A percentile compares a stretch with the other conserved stretches of the same genome.
Conservation (phyloP, 2,113 vertebrate genomes). For the Austrofundulus limnaeus region DNA sequence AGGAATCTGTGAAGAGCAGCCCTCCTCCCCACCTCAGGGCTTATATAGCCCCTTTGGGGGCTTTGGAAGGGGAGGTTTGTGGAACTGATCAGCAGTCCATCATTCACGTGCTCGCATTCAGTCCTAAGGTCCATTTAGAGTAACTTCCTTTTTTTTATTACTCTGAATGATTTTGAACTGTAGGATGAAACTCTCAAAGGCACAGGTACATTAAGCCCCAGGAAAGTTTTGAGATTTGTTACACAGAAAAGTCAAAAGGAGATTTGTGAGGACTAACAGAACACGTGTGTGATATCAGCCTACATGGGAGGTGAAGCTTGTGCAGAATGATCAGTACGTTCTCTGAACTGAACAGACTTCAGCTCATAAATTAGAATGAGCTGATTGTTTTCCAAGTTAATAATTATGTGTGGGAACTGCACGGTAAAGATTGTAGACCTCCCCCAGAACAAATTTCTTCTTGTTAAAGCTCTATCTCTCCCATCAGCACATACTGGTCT, state of each 20-base stretch:
- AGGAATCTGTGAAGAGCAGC: slow-evolving; percentile 11
- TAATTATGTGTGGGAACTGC: slow-evolving; percentile 37
- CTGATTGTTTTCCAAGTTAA: slow-evolving; percentile 29
- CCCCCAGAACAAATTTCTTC: slow-evolving; percentile 32
- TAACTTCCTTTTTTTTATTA: not conserved
- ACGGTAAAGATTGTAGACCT: slow-evolving; percentile 11
- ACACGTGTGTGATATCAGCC: not conserved
- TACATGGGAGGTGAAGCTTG: not conserved
- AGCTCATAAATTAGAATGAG: slow-evolving; percentile 1
- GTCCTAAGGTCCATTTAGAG: not conserved
- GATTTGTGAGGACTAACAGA: not conserved
- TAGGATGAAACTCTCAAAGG: not conserved
- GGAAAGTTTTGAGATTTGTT: no score
- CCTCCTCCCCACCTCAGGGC: not conserved
- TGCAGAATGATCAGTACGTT: slow-evolving; percentile 1
- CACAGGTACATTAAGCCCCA: no score
- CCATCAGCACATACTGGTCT: slow-evolving; percentile 19
- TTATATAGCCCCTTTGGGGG: not conserved
- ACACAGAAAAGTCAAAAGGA: not conserved
- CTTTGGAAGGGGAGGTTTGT: not conserved
- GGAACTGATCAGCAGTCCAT: not conserved
- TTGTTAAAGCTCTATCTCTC: slow-evolving; percentile 25
- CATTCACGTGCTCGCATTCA: not conserved
- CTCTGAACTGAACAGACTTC: not conserved
- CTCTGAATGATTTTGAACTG: not conserved